Percentiles rank a stretch among this genome's conserved stretches.
Evolutionary conservation across 64 coral and sea anemone genomes (phyloP).

Genomic region (Orbicella faveolata): DNA sequence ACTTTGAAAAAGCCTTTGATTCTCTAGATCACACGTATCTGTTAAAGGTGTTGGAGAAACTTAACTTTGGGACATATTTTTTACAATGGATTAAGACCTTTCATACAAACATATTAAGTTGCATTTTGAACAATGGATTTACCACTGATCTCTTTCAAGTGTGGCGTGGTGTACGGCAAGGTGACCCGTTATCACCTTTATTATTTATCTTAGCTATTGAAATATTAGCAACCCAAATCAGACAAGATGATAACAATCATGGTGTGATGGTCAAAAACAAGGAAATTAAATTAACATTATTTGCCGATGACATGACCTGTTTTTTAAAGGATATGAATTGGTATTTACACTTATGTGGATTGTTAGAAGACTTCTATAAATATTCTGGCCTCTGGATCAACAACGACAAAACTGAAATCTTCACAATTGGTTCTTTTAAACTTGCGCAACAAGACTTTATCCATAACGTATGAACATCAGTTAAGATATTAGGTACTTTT

Average conservation of each 20-base stretch:
- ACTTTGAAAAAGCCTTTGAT: background rate
- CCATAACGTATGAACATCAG: background rate
- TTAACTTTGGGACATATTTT: background rate
- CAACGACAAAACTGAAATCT: conserved; percentile 30
- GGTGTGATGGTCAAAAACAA: no score
- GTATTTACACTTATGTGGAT: background rate
- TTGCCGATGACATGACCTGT: conserved; percentile 58
- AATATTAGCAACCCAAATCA: no score
- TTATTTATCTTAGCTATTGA: no score
- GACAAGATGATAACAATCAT: no score
- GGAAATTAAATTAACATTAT: conserved; percentile 25
- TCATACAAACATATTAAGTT: no score
- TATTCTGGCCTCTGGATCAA: background rate
- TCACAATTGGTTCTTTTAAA: background rate
- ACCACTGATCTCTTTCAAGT: no score
- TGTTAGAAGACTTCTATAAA: background rate
- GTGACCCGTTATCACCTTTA: no score
- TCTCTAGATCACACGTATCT: background rate
- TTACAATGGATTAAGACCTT: background rate
- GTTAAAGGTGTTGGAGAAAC: background rate
- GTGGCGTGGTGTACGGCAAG: no score
- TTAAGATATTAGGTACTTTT: background rate
- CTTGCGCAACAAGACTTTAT: background rate
- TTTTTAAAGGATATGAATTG: conserved; percentile 20
- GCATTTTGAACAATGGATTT: no score